A percentile compares a stretch with the other conserved stretches of the same genome.
Evolutionary conservation across 2,888 invertebrate genomes (phyloP).

Genomic region (Eristalis pertinax): DNA sequence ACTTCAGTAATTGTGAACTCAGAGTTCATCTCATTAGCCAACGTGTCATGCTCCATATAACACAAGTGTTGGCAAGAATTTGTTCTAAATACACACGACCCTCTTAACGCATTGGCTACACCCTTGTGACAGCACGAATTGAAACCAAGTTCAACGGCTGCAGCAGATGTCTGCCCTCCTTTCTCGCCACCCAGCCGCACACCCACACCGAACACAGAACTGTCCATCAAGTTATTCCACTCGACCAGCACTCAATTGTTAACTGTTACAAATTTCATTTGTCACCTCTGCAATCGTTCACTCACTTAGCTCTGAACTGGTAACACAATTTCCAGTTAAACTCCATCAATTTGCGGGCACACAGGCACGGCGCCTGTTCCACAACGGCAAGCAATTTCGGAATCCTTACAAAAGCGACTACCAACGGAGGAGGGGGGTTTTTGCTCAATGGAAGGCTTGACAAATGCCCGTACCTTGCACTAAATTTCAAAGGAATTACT

Average conservation of each 20-base stretch:
- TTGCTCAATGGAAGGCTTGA: constrained; percentile 33
- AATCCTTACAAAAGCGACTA: constrained; percentile 54
- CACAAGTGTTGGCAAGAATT: constrained; percentile 16
- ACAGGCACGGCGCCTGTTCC: neutral
- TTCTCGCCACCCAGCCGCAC: no score
- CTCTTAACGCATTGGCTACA: neutral
- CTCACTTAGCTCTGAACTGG: constrained; percentile 55
- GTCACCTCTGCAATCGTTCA: constrained; percentile 56
- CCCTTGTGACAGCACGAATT: constrained; percentile 8
- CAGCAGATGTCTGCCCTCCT: neutral
- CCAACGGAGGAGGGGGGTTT: neutral
- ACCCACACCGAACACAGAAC: constrained; percentile 23
- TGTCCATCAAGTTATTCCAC: constrained; percentile 29
- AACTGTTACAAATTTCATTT: constrained; percentile 59
- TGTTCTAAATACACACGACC: constrained; percentile 23
- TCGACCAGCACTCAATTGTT: constrained; percentile 30
- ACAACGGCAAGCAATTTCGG: constrained; percentile 47
- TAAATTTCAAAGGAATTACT: constrained; percentile 47
- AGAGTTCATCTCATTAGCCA: constrained; percentile 11
- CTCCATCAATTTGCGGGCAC: constrained; percentile 36
- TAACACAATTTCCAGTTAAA: constrained; percentile 52
- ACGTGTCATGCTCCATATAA: constrained; percentile 24
- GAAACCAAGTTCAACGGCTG: constrained; percentile 60
- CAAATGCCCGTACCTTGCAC: constrained; percentile 45
- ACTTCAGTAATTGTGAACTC: constrained; percentile 3